Conservation (phyloP, 2,888 invertebrate species). For the Plutella xylostella region DNA sequence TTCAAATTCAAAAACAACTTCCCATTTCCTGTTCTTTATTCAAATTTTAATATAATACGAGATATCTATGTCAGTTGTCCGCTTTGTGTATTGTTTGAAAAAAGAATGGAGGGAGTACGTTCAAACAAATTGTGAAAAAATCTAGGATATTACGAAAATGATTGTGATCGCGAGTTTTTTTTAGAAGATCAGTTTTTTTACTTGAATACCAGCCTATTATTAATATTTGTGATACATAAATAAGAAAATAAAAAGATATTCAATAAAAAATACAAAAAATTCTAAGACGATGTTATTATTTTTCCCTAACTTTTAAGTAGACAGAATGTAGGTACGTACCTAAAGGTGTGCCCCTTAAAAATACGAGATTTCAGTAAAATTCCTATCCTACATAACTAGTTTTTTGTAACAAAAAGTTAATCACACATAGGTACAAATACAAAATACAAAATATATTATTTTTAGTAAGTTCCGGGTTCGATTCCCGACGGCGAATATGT, state of each 20-base stretch:
- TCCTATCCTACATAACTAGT: too few relatives aligned
- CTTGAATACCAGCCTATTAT: slow-evolving; percentile 57
- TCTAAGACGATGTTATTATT: slow-evolving; percentile 30
- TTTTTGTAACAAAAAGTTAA: too few relatives aligned
- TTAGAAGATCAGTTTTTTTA: slow-evolving; percentile 58
- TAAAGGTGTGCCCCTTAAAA: too few relatives aligned
- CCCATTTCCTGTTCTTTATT: slow-evolving; percentile 46
- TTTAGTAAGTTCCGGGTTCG: too few relatives aligned
- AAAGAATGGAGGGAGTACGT: slow-evolving; percentile 14
- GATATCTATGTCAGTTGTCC: slow-evolving; percentile 1
- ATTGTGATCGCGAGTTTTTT: slow-evolving; percentile 30
- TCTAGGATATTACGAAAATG: not conserved
- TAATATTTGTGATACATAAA: slow-evolving; percentile 61
- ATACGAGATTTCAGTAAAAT: too few relatives aligned
- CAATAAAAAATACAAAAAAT: slow-evolving; percentile 65
- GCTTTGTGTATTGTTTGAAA: slow-evolving; percentile 19
- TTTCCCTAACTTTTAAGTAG: not conserved
- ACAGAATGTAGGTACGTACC: not conserved
- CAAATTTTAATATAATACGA: slow-evolving; percentile 20
- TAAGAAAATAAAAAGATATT: slow-evolving; percentile 53
- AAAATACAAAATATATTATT: too few relatives aligned
- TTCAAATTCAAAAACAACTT: slow-evolving; percentile 20
- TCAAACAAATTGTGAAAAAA: slow-evolving; percentile 1
- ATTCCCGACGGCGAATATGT: too few relatives aligned
- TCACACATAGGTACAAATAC: too few relatives aligned